Evolutionary conservation across 2,797 vertebrate species (phyloP), one percentile per base, ranked within the genome.

Genomic region (Catharus ustulatus): DNA sequence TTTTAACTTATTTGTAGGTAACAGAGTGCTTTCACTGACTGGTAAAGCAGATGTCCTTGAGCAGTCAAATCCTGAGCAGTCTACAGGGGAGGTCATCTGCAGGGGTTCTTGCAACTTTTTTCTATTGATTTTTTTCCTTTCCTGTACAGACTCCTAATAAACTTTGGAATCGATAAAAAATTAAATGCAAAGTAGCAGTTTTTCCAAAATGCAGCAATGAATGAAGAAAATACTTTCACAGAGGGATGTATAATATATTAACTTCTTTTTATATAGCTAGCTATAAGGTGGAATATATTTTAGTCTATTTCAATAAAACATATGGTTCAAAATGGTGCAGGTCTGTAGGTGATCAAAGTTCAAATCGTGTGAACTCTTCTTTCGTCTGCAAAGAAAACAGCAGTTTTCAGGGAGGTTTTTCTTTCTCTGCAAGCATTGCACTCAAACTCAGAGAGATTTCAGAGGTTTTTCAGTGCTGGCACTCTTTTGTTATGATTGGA

Each of bases 11-110:
- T 80, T 77, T 75, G 34, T 76, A 90, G 74, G 66, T 64, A 95
- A 46, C 45, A 63, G 64, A 71, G 54, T 69, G 18, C 68, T 91
- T 88, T 79, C 71, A 55, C 74, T 95, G 84, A 83, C 92, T 94
- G 89, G 74, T 83, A 92, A 89, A 95, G 55, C 88, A 95, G 87
- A 87, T 77, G 61, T 83, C 77, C 40, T 78, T 87, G 84, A 87
- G 66, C 49, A 76, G 10, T 87, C 24, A 80, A 55, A 36, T 85
- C 59, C 77, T 66, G 55, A 90, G 27, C 43, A 89, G 38, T 66
- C 48, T 93, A 23, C 34, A 59, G 40, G 61, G 32, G 67, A 84
- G 22, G 49, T 84, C 78, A 93, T 45, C 79, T 87, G 62, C 30
- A 89, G 71, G n/a, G 11, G n/a, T 78, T 30, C 34, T 73, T 91